Evolutionary conservation across 2,113 vertebrate genomes (phyloP), one percentile per base, ranked within the genome.

Genomic region (Dasyornis broadbenti): DNA sequence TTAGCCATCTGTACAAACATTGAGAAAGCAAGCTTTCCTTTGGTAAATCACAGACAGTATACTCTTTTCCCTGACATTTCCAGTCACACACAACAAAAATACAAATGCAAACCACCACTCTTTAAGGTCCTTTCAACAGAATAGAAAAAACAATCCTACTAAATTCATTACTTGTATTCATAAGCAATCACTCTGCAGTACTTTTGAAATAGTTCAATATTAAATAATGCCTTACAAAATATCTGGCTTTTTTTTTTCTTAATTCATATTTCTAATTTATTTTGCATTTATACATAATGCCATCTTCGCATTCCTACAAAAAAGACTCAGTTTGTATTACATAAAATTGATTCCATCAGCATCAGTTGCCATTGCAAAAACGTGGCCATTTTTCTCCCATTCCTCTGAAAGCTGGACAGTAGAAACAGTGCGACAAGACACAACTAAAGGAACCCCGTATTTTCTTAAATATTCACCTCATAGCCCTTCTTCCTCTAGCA

Each of bases 21-120:
- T 83, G 91, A 60, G 89, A 97, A 96, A 87, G 44, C 49, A 92
- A 95, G 52, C 10, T 21, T 68, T 93, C 31, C 27, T 81, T 76
- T 40, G 22, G 22, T 64, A 89, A 89, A 31, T 70, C 30, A 52
- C 1, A 66, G n/a, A 82, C 23, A 91, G 7, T 42, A 82, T 21
- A 44, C 22, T 61, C 63, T 49, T 73, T 56, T 60, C 35, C 16
- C 35, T 83, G 42, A 87, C 27, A 45, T 7, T 54, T 37, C 17
- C 16, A 61, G 44, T 82, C 50, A 94, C 6, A 78, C 13, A 39
- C 6, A 86, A 60, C 31, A 86, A 63, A 91, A 95, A 53, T 6
- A 59, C 7, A 71, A 90, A 91, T 35, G 35, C 18, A 71, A 73
- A 94, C 31, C 17, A 64, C 3, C 16, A 37, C 13, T 64, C 37